Percentiles rank a stretch among this genome's conserved stretches.
These are phyloP conservation scores for Cardiocondyla obscurior DNA, from an alignment of 1,140 invertebrate genomes.

Conservation along the genomic window DNA sequence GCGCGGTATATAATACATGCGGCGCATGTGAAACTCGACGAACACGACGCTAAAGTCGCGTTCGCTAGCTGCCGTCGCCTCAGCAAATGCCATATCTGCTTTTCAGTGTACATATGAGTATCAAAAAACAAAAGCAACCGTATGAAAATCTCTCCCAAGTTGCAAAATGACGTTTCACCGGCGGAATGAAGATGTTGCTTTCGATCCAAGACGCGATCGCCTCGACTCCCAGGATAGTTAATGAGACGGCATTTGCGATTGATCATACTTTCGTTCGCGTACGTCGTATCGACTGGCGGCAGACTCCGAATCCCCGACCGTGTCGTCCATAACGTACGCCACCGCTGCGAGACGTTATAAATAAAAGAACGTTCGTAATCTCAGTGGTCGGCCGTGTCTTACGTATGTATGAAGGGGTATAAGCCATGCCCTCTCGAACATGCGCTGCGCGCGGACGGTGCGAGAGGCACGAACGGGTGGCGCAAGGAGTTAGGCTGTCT, in stretches of 20 bases:
- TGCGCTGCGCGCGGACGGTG: background rate
- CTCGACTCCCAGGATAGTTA: background rate
- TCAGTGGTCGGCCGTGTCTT: conserved; percentile 70
- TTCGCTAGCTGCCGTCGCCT: too few species aligned
- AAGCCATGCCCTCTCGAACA: background rate
- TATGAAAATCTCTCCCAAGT: background rate
- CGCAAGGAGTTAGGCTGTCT: conserved; percentile 68
- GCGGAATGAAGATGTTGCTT: background rate
- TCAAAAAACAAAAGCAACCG: background rate
- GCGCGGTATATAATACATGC: too few species aligned
- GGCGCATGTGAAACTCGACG: too few species aligned
- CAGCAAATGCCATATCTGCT: too few species aligned
- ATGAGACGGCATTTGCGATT: background rate
- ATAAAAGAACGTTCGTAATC: conserved; percentile 78
- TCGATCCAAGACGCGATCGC: background rate
- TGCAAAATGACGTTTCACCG: background rate
- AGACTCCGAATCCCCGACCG: conserved; percentile 61
- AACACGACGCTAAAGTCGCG: too few species aligned
- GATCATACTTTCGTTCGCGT: background rate
- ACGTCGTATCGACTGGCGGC: conserved; percentile 21
- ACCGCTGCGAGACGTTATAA: conserved; percentile 65
- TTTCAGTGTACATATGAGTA: too few species aligned
- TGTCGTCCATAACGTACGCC: conserved; percentile 67
- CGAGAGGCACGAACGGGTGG: conserved; percentile 3
- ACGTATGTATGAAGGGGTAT: conserved; percentile 71